Conservation (phyloP, 2,888 invertebrate genomes). For the Disparrhopalites patrizii region DNA sequence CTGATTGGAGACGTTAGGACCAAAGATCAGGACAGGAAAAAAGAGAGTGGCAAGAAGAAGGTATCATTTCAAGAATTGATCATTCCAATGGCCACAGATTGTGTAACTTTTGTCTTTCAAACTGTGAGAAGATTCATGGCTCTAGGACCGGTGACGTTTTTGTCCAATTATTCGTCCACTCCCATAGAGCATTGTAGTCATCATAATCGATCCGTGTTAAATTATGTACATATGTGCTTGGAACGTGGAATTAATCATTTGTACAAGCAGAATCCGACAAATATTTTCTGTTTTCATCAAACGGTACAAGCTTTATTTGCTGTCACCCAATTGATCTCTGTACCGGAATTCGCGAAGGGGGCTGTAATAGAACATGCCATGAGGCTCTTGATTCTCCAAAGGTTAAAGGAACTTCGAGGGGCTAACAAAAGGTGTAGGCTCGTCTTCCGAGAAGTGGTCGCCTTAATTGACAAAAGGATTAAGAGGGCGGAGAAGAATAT, state of each 20-base stretch:
- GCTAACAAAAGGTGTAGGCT: background rate
- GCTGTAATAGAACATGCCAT: background rate
- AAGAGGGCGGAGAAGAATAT: background rate
- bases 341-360: background rate
- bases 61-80: slow-evolving; percentile 9
- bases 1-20: too few species aligned
- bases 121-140: slow-evolving; percentile 13
- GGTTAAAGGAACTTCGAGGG: background rate
- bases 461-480: slow-evolving; percentile 7
- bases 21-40: background rate
- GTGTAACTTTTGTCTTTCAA: slow-evolving; percentile 4
- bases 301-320: slow-evolving; percentile 12
- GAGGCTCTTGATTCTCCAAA: background rate
- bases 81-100: slow-evolving; percentile 1
- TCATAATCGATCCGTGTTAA: background rate
- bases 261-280: background rate
- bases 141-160: slow-evolving; percentile 1
- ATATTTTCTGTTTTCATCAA: slow-evolving; percentile 11
- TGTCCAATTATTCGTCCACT: too few species aligned
- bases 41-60: too few species aligned
- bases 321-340: slow-evolving; percentile 1
- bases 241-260: background rate
- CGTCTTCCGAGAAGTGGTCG: background rate
- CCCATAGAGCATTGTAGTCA: background rate
- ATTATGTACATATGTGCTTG: background rate